Conservation (phyloP, 2,797 vertebrate genomes). For the Siniperca obscura region DNA sequence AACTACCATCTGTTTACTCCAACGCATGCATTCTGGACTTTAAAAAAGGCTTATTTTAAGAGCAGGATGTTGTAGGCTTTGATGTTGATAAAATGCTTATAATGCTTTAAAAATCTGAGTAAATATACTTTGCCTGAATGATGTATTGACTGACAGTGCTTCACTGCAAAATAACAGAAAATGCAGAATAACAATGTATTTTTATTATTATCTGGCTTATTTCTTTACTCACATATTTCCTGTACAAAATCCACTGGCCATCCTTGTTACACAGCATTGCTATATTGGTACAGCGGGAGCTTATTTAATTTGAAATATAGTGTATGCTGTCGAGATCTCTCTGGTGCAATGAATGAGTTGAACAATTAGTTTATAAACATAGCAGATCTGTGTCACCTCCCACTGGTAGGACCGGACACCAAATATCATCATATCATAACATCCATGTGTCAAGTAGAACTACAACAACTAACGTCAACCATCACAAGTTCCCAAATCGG, state of each 20-base stretch:
- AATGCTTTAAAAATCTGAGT: constrained; percentile 40
- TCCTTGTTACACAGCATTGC: constrained; percentile 6
- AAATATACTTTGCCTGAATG: constrained; percentile 26
- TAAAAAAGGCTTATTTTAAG: constrained; percentile 50
- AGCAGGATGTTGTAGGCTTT: constrained; percentile 51
- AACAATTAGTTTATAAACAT: constrained; percentile 26
- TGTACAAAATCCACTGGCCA: background rate
- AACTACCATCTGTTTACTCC: constrained; percentile 67
- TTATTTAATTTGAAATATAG: constrained; percentile 48
- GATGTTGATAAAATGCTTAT: constrained; percentile 52
- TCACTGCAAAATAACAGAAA: constrained; percentile 27
- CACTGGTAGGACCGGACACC: background rate
- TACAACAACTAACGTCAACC: background rate
- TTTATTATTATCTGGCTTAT: constrained; percentile 10
- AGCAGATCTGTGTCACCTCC: constrained; percentile 25
- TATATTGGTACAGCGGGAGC: constrained; percentile 30
- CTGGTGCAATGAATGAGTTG: constrained; percentile 25
- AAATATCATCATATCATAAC: background rate
- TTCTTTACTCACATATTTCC: constrained; percentile 4
- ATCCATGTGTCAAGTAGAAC: background rate
- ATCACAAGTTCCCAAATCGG: background rate
- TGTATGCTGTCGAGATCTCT: constrained; percentile 27
- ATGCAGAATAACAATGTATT: background rate
- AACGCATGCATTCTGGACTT: constrained; percentile 44
- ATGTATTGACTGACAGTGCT: constrained; percentile 19